Evolutionary conservation across 2,113 vertebrate genomes (phyloP).

Genomic region (Arvicanthis niloticus): DNA sequence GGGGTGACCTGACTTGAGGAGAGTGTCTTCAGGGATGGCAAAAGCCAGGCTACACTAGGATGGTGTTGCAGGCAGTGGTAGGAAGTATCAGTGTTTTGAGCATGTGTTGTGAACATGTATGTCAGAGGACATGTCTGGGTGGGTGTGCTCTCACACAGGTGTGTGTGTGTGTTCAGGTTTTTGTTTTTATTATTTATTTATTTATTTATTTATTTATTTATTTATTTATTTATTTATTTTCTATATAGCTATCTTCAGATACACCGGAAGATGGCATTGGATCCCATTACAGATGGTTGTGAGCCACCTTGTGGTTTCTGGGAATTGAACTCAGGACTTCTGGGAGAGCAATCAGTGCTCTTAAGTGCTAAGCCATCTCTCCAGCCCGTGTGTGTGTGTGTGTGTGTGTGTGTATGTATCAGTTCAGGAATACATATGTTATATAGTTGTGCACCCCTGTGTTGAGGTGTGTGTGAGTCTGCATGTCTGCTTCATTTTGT

Average conservation of each 20-base stretch:
- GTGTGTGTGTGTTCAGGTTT: background rate
- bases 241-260: too few species aligned
- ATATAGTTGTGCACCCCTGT: background rate
- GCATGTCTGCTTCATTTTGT: background rate
- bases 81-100: background rate
- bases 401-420: background rate
- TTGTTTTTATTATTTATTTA: too few species aligned
- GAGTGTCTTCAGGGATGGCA: background rate
- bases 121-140: background rate
- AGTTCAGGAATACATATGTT: background rate
- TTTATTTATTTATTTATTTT: too few species aligned
- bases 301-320: too few species aligned
- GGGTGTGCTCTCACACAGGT: background rate
- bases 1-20: slow-evolving; percentile 47
- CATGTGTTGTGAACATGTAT: background rate
- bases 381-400: background rate
- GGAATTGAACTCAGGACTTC: too few species aligned
- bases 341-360: too few species aligned
- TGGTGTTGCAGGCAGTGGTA: background rate
- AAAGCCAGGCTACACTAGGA: background rate
- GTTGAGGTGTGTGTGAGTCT: background rate
- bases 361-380: too few species aligned
- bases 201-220: too few species aligned
- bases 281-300: too few species aligned
- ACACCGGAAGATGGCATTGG: too few species aligned